Percentiles rank a stretch among this genome's conserved stretches.
Conservation (phyloP, 2,797 vertebrate genomes). For the Stomatorhinus walkeri region DNA sequence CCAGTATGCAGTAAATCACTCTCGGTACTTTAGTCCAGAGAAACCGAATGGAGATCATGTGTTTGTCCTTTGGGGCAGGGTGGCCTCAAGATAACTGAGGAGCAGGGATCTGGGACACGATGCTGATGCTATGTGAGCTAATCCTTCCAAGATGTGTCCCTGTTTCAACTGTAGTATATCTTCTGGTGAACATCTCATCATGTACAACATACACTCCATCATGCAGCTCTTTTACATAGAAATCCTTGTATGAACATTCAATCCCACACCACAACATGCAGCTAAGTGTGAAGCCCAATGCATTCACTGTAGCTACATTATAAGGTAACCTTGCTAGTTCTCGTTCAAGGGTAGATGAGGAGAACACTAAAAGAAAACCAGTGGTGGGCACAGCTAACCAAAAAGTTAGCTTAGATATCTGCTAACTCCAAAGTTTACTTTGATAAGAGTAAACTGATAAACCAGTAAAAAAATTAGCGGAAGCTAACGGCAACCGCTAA, state of each 20-base stretch:
- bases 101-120: neutral
- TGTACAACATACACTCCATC: neutral
- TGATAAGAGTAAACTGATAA: neutral
- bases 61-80: neutral
- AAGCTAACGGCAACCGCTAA: neutral
- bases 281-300: neutral
- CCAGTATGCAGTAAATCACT: neutral
- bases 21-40: neutral
- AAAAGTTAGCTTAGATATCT: neutral
- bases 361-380: neutral
- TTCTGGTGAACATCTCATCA: neutral
- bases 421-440: neutral
- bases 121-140: neutral
- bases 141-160: neutral
- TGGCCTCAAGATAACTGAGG: neutral
- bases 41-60: neutral
- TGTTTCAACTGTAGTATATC: neutral
- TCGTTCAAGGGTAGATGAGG: neutral
- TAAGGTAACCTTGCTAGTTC: neutral
- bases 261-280: neutral
- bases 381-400: neutral
- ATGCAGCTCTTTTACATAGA: neutral
- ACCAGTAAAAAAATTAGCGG: neutral
- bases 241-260: neutral
- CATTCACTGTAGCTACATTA: neutral